A percentile compares a stretch with the other conserved stretches of the same genome.
Conservation (phyloP, 53 echinoderm and acorn worm species). For the Echinometra lucunter region DNA sequence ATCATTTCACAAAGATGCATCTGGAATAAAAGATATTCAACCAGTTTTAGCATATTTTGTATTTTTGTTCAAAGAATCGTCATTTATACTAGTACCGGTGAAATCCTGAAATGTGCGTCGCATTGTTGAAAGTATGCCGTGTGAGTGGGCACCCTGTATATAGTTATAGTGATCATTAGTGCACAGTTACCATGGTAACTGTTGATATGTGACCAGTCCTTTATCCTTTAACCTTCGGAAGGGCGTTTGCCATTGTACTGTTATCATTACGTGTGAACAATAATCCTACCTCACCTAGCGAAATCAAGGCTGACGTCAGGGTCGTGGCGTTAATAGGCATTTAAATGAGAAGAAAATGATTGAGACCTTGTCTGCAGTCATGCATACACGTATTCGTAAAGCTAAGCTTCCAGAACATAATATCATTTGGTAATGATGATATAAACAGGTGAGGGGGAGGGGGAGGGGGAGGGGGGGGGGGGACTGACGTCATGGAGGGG, state of each 20-base stretch:
- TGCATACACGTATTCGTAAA: not conserved
- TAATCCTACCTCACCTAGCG: not conserved
- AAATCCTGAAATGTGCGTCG: no score
- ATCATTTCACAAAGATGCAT: no score
- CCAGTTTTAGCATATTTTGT: no score
- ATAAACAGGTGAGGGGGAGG: no score
- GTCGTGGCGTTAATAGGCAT: not conserved
- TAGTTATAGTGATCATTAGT: no score
- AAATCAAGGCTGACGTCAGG: not conserved
- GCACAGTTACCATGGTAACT: no score
- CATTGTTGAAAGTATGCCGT: no score
- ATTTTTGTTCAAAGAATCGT: no score
- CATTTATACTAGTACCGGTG: no score
- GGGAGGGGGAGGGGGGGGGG: no score
- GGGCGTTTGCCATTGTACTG: not conserved
- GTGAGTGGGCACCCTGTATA: not conserved
- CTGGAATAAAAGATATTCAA: no score
- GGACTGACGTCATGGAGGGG: no score
- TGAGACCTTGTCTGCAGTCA: not conserved
- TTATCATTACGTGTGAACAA: constrained; percentile 17
- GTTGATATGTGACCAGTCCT: not conserved
- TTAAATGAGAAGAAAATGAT: not conserved
- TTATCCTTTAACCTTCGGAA: not conserved
- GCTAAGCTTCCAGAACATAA: not conserved
- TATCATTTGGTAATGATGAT: not conserved